Evolutionary conservation across 37 sponge, comb jelly and placozoan species (phyloP).

Genomic region (Ianthella basta): DNA sequence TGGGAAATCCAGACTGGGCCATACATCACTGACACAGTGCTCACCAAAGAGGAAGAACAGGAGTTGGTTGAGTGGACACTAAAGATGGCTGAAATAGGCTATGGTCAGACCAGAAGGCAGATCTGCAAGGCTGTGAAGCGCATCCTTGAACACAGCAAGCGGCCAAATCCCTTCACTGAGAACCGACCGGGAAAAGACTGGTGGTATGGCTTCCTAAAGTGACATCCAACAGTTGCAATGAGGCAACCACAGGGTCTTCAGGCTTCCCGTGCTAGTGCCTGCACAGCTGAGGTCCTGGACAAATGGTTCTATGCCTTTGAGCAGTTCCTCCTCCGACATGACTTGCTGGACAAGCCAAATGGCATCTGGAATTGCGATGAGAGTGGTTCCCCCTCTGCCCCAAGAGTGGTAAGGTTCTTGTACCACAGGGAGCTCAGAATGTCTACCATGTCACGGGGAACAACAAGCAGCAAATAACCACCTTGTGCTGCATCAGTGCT

Average conservation of each 20-base stretch:
- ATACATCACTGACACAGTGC: too few species aligned
- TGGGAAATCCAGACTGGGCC: slow-evolving; percentile 7
- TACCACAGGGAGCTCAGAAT: not conserved
- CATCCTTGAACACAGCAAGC: slow-evolving; percentile 35
- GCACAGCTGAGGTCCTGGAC: slow-evolving; percentile 29
- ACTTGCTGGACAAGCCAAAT: slow-evolving; percentile 12
- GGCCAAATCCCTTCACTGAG: slow-evolving; percentile 44
- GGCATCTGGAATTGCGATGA: slow-evolving; percentile 55
- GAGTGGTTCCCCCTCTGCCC: slow-evolving; percentile 49
- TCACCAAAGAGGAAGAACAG: slow-evolving; percentile 35
- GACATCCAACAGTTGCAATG: not conserved
- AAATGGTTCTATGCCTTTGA: slow-evolving; percentile 25
- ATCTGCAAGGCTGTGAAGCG: slow-evolving; percentile 20
- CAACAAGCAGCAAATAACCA: slow-evolving; percentile 34
- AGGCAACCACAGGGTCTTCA: slow-evolving; percentile 13
- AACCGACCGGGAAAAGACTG: slow-evolving; percentile 54
- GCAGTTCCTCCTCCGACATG: not conserved
- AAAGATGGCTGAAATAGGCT: slow-evolving; percentile 50
- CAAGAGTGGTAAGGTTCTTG: slow-evolving; percentile 33
- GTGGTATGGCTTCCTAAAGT: slow-evolving; percentile 35
- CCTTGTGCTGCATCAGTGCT: slow-evolving; percentile 23
- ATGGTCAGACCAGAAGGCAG: slow-evolving; percentile 46
- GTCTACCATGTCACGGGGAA: slow-evolving; percentile 26
- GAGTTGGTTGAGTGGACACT: slow-evolving; percentile 30
- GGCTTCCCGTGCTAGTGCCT: slow-evolving; percentile 13